phyloP scores from a whole-genome alignment of 2,113 vertebrate species.

The Pterocles gutturalis region DNA sequence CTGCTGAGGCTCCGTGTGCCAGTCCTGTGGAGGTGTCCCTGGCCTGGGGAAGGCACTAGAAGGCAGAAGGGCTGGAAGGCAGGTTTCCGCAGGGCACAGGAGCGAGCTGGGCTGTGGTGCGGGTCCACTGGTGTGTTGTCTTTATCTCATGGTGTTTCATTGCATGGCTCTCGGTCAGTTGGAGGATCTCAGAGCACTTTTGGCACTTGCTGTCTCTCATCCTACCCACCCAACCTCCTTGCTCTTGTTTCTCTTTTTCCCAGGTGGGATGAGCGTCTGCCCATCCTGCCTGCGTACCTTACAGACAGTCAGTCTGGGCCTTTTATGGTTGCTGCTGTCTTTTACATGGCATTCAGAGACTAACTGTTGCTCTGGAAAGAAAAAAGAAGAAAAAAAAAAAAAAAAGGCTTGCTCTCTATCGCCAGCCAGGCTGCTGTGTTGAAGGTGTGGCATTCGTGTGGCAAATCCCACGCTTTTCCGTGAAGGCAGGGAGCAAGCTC shows the following conservation, averaged over 20 bases:
- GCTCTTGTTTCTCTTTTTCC: background rate
- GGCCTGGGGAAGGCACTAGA: background rate
- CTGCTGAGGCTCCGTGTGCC: background rate
- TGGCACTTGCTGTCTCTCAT: background rate
- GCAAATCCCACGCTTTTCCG: background rate
- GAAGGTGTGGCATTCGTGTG: background rate
- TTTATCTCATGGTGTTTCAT: background rate
- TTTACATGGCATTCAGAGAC: background rate
- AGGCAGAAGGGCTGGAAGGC: background rate
- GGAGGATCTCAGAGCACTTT: background rate
- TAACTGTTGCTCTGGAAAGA: background rate
- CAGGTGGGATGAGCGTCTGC: background rate
- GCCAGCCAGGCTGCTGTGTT: background rate
- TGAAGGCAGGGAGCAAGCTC: background rate
- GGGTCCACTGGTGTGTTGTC: rapidly evolving
- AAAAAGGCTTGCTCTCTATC: background rate
- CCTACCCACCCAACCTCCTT: background rate
- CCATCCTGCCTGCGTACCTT: background rate
- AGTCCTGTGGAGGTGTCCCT: background rate
- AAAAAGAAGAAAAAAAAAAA: background rate
- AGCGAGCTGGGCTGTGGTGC: background rate
- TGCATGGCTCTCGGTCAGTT: background rate
- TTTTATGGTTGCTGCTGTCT: background rate
- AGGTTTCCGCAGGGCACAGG: background rate
- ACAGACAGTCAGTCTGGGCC: background rate